These are phyloP conservation scores for Tenthredo notha DNA, from an alignment of 2,888 invertebrate species.

Conservation along the genomic window DNA sequence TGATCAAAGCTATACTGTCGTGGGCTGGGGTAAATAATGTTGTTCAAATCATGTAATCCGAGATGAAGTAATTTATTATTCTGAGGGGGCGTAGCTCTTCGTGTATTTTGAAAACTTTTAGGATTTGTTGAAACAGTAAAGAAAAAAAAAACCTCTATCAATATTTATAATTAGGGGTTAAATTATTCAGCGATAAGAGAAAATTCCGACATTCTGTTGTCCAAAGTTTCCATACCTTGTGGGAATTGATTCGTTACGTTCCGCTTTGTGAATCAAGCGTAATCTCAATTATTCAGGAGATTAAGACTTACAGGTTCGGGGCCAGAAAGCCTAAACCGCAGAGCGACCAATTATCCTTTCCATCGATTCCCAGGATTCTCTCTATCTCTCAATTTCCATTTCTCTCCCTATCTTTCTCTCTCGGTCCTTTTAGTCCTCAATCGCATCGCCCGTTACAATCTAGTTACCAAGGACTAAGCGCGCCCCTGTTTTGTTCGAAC, in stretches of 20 bases:
- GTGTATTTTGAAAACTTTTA: background rate
- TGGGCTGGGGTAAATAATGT: slow-evolving; percentile 27
- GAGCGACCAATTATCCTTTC: slow-evolving; percentile 47
- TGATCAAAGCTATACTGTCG: slow-evolving; percentile 38
- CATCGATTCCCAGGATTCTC: slow-evolving; percentile 34
- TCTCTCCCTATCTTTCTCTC: background rate
- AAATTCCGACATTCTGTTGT: background rate
- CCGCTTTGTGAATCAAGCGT: slow-evolving; percentile 21
- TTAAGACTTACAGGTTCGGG: slow-evolving; percentile 24
- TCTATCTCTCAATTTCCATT: background rate
- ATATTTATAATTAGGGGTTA: background rate
- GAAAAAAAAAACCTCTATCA: background rate
- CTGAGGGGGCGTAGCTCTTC: background rate
- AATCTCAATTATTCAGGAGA: slow-evolving; percentile 48
- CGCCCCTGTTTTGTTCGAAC: background rate
- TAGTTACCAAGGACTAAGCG: slow-evolving; percentile 12
- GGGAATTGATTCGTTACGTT: slow-evolving; percentile 32
- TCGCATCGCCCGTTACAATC: slow-evolving; percentile 8
- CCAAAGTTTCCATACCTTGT: background rate
- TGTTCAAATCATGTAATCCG: background rate
- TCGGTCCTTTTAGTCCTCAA: background rate
- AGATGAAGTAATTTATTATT: background rate
- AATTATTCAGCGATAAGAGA: background rate
- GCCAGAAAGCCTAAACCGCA: slow-evolving; percentile 42
- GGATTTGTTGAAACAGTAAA: background rate